These are phyloP conservation scores for Tichodroma muraria DNA, from an alignment of 2,113 vertebrate genomes.

Conservation along the genomic window DNA sequence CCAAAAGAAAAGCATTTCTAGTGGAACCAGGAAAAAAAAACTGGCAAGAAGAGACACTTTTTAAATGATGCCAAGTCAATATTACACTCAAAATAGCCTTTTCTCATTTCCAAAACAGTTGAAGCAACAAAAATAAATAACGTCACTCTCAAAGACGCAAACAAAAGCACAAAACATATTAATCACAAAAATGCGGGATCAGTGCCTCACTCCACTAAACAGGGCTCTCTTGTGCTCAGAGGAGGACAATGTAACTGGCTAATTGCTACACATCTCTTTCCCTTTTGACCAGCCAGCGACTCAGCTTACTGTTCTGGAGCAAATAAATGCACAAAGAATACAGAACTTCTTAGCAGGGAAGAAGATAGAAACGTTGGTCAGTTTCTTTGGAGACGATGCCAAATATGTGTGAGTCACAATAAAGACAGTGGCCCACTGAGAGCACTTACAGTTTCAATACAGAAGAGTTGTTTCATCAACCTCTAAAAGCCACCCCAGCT, in stretches of 20 bases:
- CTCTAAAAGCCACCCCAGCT: background rate
- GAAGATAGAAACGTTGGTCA: background rate
- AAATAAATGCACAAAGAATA: background rate
- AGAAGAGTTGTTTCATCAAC: background rate
- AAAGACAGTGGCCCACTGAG: background rate
- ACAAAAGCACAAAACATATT: background rate
- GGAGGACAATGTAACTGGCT: background rate
- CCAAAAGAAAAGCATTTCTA: background rate
- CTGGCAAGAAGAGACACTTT: background rate
- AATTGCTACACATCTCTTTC: background rate
- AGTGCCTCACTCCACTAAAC: background rate
- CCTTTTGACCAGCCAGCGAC: background rate
- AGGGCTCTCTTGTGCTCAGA: background rate
- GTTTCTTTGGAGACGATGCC: background rate
- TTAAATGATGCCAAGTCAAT: background rate
- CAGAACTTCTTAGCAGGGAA: background rate
- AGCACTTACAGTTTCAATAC: background rate
- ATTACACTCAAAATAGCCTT: conserved; percentile 2
- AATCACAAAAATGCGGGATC: background rate
- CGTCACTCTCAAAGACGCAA: background rate
- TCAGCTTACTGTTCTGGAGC: background rate
- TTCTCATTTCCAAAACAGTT: conserved; percentile 3
- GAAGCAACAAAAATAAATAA: conserved; percentile 3
- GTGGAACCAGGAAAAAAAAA: background rate
- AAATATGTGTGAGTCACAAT: background rate